These are phyloP conservation scores for Phrynocephalus vlangalii DNA, from an alignment of 2,797 vertebrate genomes.

Conservation along the genomic window DNA sequence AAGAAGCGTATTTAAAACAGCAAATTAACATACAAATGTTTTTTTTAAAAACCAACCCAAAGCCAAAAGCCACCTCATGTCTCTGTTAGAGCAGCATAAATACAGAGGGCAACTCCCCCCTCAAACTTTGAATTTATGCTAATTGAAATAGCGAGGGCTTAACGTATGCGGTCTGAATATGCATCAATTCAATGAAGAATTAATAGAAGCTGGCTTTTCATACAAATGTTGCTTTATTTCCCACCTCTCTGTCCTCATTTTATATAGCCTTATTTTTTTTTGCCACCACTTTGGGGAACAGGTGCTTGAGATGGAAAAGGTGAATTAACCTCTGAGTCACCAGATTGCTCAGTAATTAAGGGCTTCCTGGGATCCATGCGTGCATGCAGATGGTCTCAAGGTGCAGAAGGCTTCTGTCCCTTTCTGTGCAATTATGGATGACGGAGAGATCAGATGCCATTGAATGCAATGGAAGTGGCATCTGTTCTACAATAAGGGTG, in stretches of 20 bases:
- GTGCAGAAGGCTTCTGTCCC: neutral
- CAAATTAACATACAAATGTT: slow-evolving; percentile 56
- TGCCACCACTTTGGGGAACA: slow-evolving; percentile 25
- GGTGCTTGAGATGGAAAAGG: slow-evolving; percentile 14
- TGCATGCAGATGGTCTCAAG: neutral
- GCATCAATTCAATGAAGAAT: slow-evolving; percentile 54
- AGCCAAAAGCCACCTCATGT: neutral
- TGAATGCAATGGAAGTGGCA: too few relatives aligned
- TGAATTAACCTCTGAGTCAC: slow-evolving; percentile 31
- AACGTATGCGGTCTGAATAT: slow-evolving; percentile 59
- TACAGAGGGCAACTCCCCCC: slow-evolving; percentile 36
- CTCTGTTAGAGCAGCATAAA: slow-evolving; percentile 53
- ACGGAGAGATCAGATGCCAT: too few relatives aligned
- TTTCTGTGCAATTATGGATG: neutral
- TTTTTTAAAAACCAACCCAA: too few relatives aligned
- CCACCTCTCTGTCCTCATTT: too few relatives aligned
- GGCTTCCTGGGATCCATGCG: neutral
- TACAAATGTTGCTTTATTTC: neutral
- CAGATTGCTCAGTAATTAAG: slow-evolving; percentile 2
- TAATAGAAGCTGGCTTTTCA: slow-evolving; percentile 38
- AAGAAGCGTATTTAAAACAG: slow-evolving; percentile 44
- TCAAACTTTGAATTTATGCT: slow-evolving; percentile 63
- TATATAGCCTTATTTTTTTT: neutral
- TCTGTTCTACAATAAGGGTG: neutral
- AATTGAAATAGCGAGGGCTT: slow-evolving; percentile 62